Conservation (phyloP, 2,888 invertebrate genomes). For the Falcaria lacertinaria region DNA sequence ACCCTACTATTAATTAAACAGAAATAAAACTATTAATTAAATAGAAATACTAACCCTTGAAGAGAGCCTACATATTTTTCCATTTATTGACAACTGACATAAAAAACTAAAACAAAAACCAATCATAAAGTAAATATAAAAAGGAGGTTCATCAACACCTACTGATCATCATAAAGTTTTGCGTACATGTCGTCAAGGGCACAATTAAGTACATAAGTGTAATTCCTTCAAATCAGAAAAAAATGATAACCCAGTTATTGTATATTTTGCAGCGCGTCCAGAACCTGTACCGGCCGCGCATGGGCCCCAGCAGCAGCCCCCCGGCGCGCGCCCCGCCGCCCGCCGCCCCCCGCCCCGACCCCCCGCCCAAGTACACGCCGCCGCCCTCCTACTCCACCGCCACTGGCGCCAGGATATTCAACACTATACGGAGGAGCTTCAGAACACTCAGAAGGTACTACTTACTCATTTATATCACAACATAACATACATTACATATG, state of each 20-base stretch:
- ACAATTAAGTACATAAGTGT: too few relatives aligned
- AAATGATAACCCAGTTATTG: background rate
- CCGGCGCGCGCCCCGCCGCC: slow-evolving; percentile 43
- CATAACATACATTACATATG: background rate
- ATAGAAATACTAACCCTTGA: too few relatives aligned
- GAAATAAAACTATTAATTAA: too few relatives aligned
- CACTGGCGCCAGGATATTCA: slow-evolving; percentile 89
- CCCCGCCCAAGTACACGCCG: slow-evolving; percentile 95
- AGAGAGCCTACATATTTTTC: too few relatives aligned
- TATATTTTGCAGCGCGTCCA: slow-evolving; percentile 84
- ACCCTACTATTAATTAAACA: too few relatives aligned
- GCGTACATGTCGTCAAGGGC: too few relatives aligned
- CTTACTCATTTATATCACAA: background rate
- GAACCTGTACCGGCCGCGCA: slow-evolving; percentile 87
- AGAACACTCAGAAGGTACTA: slow-evolving; percentile 79
- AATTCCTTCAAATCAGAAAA: too few relatives aligned
- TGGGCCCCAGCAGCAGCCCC: slow-evolving; percentile 14
- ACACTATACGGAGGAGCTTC: slow-evolving; percentile 89
- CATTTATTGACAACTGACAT: too few relatives aligned
- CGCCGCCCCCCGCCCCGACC: slow-evolving; percentile 75
- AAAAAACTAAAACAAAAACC: too few relatives aligned
- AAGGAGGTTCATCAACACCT: too few relatives aligned
- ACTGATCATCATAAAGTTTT: too few relatives aligned
- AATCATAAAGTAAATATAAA: too few relatives aligned
- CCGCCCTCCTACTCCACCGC: slow-evolving; percentile 96